Evolutionary conservation across 1,140 invertebrate genomes (phyloP), one percentile per base, ranked within the genome.

Genomic region (Orussus abietinus): DNA sequence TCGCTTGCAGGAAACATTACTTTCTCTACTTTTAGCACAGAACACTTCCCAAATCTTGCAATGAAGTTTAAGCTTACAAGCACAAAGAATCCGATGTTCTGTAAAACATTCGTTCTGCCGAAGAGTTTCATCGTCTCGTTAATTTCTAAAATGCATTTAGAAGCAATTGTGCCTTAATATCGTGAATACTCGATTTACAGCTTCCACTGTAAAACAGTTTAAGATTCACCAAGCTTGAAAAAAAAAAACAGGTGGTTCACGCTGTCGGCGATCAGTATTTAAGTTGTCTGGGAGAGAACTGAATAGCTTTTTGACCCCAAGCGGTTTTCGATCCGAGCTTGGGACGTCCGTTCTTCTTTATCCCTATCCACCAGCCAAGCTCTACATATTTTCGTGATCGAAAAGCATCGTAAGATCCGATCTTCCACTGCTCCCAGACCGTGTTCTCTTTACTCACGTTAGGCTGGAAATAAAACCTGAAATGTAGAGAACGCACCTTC

Each of bases 281-380:
- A n/a, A n/a, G n/a, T 44, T 41, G 54, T 47, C 71, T 60, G 4
- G 77, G 69, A 35, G 80, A 54, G 59, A 84, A 84, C 50, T 80
- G 76, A 43, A 79, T 76, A 2, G 82, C 77, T 55, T 80, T 81
- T 59, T 84, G 81, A 9, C 77, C 76, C 62, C 72, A 77, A 15
- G 53, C 65, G 1, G 82, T 84, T 52, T 74, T 76, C 2, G 69
- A 55, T 1, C 79, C 82, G 6, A 70, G 64, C 57, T 83, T 83
- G 13, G 73, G 59, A 44, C 78, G 76, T 9, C 81, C 80, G 18
- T 76, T 79, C 53, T 77, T 81, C 48, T 84, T 84, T 30, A 84
- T 74, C 5, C 75, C 82, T 12, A 83, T 60, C 69, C 81, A 83
- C 79, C 80, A 83, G 3, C 79, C 78, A 3, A 73, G 41, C 46